A percentile compares a stretch with the other conserved stretches of the same genome.
phyloP scores from a whole-genome alignment of 2,113 vertebrate species.

The Trichomycterus rosablanca region DNA sequence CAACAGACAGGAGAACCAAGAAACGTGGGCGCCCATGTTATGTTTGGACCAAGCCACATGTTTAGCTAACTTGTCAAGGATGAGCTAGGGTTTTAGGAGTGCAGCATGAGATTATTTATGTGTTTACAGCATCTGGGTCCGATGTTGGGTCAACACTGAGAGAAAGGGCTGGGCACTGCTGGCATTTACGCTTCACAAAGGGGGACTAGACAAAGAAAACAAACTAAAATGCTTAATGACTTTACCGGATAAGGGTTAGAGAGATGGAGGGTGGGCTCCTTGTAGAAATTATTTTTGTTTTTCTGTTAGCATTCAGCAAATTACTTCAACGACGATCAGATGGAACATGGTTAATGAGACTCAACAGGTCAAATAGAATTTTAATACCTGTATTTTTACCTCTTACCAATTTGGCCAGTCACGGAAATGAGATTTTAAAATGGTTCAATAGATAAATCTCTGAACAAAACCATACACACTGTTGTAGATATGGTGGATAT shows the following conservation, averaged over 20 bases:
- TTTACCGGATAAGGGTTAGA: constrained; percentile 15
- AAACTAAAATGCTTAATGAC: constrained; percentile 41
- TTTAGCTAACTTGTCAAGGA: constrained; percentile 44
- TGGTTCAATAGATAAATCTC: too few species aligned
- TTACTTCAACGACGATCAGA: background rate
- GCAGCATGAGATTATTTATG: constrained; percentile 30
- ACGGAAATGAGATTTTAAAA: too few species aligned
- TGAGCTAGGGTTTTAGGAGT: constrained; percentile 17
- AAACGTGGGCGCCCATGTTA: constrained; percentile 27
- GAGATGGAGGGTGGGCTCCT: background rate
- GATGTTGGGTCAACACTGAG: constrained; percentile 42
- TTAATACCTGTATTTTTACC: too few species aligned
- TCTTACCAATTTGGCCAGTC: too few species aligned
- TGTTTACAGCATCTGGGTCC: constrained; percentile 46
- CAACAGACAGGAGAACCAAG: constrained; percentile 15
- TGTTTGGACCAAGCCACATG: constrained; percentile 30
- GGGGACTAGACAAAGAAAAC: constrained; percentile 49
- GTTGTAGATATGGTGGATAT: too few species aligned
- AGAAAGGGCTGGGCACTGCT: constrained; percentile 34
- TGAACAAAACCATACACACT: too few species aligned
- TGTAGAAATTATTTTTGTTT: background rate
- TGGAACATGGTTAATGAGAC: background rate
- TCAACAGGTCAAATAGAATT: too few species aligned
- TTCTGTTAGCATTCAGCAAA: constrained; percentile 1
- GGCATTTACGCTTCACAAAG: constrained; percentile 37